These are phyloP conservation scores for Eurytoma californica DNA, from an alignment of 2,888 invertebrate genomes.

Conservation along the genomic window DNA sequence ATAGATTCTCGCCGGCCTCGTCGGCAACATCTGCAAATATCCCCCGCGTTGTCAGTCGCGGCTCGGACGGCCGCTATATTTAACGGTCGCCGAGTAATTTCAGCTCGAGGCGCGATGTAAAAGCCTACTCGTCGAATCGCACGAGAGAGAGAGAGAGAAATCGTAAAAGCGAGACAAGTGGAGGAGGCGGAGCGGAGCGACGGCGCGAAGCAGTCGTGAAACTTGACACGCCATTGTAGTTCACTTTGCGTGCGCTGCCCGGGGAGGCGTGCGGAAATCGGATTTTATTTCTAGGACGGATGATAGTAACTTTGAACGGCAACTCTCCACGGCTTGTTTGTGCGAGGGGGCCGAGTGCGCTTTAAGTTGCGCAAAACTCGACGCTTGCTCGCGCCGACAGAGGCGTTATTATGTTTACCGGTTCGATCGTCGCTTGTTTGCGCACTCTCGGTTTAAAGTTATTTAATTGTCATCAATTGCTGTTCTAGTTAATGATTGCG, in stretches of 20 bases:
- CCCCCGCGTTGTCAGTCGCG: slow-evolving; percentile 18
- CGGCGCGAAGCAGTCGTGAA: slow-evolving; percentile 38
- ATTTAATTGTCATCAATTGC: slow-evolving; percentile 8
- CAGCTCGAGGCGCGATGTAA: neutral
- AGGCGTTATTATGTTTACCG: neutral
- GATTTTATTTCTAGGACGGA: slow-evolving; percentile 51
- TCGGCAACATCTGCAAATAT: slow-evolving; percentile 4
- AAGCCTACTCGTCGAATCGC: neutral
- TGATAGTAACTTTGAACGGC: slow-evolving; percentile 44
- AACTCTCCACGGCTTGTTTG: slow-evolving; percentile 35
- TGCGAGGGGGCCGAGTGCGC: neutral
- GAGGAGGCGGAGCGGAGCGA: slow-evolving; percentile 8
- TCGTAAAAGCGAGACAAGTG: slow-evolving; percentile 38
- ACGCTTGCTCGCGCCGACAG: neutral
- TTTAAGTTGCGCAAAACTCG: slow-evolving; percentile 18
- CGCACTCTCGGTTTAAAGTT: neutral
- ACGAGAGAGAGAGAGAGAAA: slow-evolving; percentile 17
- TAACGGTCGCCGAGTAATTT: slow-evolving; percentile 29
- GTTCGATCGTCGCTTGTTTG: slow-evolving; percentile 14
- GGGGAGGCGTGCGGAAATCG: slow-evolving; percentile 36
- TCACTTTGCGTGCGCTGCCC: slow-evolving; percentile 7
- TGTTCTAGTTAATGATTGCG: slow-evolving; percentile 2
- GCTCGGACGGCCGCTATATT: slow-evolving; percentile 13
- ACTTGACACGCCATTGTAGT: slow-evolving; percentile 44
- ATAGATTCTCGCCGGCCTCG: slow-evolving; percentile 9